Base-by-base conservation (phyloP, 2,113 vertebrate genomes). In the Cyprinus carpio region DNA sequence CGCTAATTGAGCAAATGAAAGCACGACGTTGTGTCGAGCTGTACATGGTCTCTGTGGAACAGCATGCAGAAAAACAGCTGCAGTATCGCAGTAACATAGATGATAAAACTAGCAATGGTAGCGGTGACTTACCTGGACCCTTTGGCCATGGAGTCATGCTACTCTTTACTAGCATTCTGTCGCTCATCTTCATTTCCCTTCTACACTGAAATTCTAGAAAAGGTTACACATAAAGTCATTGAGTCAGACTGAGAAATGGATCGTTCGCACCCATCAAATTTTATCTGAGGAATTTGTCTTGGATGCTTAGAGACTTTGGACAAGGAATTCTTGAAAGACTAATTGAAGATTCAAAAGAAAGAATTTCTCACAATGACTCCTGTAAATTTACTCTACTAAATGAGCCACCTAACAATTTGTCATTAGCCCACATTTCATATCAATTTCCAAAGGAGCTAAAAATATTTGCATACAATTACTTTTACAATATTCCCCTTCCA, bases 1-100 rank as follows among this genome's bases (percentile, higher is more conserved):
- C 90, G 8, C 89, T 95, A 79, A 93, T 95, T 1, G 83, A 92
- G 27, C 94, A 95, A 88, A 11, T 95, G 79, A 94, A 94, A 84
- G 90, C 89, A 10, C 90, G 89, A 29, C 93, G 85, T 64, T 95
- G 94, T 27, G 54, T 93, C 8, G 92, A 94, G 79, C 85, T 90
- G 25, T 95, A 94, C 86, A 89, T 94, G 51, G 88, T 82, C 72
- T 91, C 92, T 58, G 90, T 91, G 15, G 93, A 93, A 76, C 64
- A 72, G 3, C 88, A 85, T 46, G 89, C 95, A 40, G 1, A 93
- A 40, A 92, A 82, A 23, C 90, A 91, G 83, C 16, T 29, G 11
- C 88, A 85, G 18, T 3, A 1, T 8, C 62, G 18, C 8, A 81
- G 15, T 46, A 20, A 88, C 34, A 2, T 34, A 34, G 34, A 34